Base-by-base conservation (phyloP, 2,797 vertebrate species). In the Hoplostethus mediterraneus region DNA sequence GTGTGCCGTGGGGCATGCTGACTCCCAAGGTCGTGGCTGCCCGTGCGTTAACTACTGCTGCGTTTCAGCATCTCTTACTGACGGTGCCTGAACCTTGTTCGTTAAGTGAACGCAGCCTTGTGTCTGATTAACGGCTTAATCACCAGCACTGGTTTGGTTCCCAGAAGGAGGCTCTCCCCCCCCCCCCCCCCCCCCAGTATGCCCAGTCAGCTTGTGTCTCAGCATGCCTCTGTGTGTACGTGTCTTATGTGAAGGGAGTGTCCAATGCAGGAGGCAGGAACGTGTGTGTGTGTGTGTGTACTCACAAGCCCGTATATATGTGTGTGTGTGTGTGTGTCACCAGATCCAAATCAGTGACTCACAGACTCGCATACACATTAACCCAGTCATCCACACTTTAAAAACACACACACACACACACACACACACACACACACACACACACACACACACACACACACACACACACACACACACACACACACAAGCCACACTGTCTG, bases 231-330 rank as follows among this genome's bases (percentile, higher is more conserved):
- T 10, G 57, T 73, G 71, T 30, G 58, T 74, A 72, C 57, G 77
- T 82, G 82, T 87, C 73, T 85, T 63, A n/a, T 63, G 56, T 59
- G 8, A 72, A 84, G 75, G 86, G 87, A 87, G 89, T 83, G 88
- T 74, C 60, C 28, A 52, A 52, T 13, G 45, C 28, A n/a, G 58
- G 67, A 44, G 38, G 14, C 47, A 17, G 21, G 47, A 13, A 47
- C 52, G 47, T 31, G 67, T 38, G 60, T n/a, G 28, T 21, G 59
- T 63, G 60, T 62, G 66, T 49, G 44, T 62, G 48, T 21, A 21
- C 21, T 21, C 21, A 21, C 21, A 21, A 21, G 21, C 21, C 21
- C 21, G 21, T 21, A 21, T 21, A 1, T 12, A 12, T 16, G 56
- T 57, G 6, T n/a, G 12, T 61, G 60, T 56, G 47, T 38, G 49